Base-by-base conservation (phyloP, 2,797 vertebrate species). In the Typhlichthys subterraneus region DNA sequence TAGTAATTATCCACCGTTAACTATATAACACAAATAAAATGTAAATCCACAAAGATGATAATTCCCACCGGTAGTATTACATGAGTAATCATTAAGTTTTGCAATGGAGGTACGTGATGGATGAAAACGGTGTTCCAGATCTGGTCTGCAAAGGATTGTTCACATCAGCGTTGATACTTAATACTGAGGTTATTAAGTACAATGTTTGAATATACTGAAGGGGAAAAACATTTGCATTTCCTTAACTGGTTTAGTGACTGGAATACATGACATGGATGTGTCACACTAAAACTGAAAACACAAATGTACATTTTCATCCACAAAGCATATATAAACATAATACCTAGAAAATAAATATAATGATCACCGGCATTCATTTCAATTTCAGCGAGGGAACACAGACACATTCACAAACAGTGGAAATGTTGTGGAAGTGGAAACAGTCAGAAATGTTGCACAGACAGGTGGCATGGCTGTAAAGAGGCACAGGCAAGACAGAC, bases 361-460 rank as follows among this genome's bases (percentile, higher is more conserved):
- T 56, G 48, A 14, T 12, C 53, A 76, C 1, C 14, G 46, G 15
- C 84, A 88, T 87, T 82, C 85, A 65, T 60, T 78, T 83, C 54
- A 73, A 74, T 72, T 80, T 84, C 69, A 73, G 78, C 51, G 70
- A 86, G 67, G 38, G 38, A 82, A 80, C 78, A 82, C 63, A 74
- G 63, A 86, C 72, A 77, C 78, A 79, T 77, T 77, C 56, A 86
- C 76, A 59, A 86, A 79, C 77, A 76, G 73, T 67, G 76, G 85
- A 29, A 29, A 29, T 29, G 23, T 29, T 29, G 23, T 76, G 81
- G 68, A 88, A 87, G 84, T 85, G 78, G 81, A 29, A 29, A 29
- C 23, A 29, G 82, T 87, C 84, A 86, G 85, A 69, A 60, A 87
- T 82, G 88, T 80, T 82, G 80, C 84, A 88, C 78, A 85, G 87